Base-by-base conservation (phyloP, 2,113 vertebrate species). In the Perca flavescens region DNA sequence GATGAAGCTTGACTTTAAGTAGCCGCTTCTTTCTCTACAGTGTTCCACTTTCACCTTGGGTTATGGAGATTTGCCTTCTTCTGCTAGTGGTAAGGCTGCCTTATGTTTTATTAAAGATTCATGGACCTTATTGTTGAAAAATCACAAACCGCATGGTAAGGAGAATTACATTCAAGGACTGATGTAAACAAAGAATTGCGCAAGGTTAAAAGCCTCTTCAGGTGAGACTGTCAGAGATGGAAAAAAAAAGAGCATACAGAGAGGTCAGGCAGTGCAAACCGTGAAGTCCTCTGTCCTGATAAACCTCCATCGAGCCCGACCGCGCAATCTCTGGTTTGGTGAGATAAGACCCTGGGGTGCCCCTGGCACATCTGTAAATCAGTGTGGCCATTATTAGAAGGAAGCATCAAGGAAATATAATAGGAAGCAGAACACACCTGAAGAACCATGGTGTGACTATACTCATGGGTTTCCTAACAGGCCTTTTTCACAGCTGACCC, bases 51-150 rank as follows among this genome's bases (percentile, higher is more conserved):
- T 28, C 13, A 31, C 16, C 43, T 75, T 17, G 7, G n/a, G 3
- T 61, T 66, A 74, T 50, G 34, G 25, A 16, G n/a, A 6, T n/a
- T 34, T n/a, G 16, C 21, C 52, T 50, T 22, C 6, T 57, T 46
- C 56, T 79, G 61, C 17, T 19, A 11, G 43, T 31, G 25, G 61
- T 62, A 15, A 67, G 76, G 40, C 31, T 71, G 66, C 70, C 79
- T 74, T 88, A 58, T 88, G 75, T 77, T 82, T 65, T 62, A 72
- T 90, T 52, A 77, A 86, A 75, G 21, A 84, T 88, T 84, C 36
- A 88, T 70, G 34, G 28, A 50, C 56, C 61, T 63, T 53, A 49
- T 57, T 86, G 58, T 68, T 80, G 46, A 52, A 43, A 46, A 77
- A 68, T 5, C 50, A 57, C 22, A 58, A 69, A 54, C 68, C 76